phyloP scores from a whole-genome alignment of 2,113 vertebrate genomes.

The Prinia subflava region DNA sequence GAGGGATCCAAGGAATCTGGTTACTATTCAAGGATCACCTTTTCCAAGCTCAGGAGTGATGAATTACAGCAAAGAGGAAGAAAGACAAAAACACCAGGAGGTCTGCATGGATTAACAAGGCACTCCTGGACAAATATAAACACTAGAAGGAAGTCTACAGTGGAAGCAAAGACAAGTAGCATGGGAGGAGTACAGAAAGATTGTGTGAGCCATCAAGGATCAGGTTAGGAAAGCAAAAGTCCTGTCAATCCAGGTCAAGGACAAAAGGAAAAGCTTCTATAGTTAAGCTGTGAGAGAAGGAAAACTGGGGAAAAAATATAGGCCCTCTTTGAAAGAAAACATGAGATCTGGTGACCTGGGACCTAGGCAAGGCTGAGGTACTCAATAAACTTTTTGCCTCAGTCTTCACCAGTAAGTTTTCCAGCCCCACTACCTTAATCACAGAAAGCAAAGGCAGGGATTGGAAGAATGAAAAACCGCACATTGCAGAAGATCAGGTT shows the following conservation, averaged over 20 bases:
- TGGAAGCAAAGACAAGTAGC: background rate
- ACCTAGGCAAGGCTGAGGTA: background rate
- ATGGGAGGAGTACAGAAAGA: background rate
- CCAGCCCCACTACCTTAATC: background rate
- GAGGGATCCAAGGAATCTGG: background rate
- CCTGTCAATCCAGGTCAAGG: background rate
- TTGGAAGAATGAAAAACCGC: background rate
- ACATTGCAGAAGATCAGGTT: rapidly evolving
- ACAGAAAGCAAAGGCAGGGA: background rate
- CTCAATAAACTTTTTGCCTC: background rate
- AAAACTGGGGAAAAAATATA: background rate
- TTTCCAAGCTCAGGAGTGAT: background rate
- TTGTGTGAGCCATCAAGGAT: background rate
- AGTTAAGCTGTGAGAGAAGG: background rate
- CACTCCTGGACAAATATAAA: background rate
- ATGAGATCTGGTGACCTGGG: rapidly evolving
- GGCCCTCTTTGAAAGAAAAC: background rate
- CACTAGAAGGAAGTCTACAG: background rate
- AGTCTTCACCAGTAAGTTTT: background rate
- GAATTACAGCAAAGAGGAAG: background rate
- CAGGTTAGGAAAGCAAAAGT: background rate
- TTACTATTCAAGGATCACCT: background rate
- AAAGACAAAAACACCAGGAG: background rate
- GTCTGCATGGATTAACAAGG: background rate
- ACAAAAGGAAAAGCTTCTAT: background rate